Base-by-base conservation (phyloP, 92 coral and sea anemone genomes). In the Siderastrea radians region DNA sequence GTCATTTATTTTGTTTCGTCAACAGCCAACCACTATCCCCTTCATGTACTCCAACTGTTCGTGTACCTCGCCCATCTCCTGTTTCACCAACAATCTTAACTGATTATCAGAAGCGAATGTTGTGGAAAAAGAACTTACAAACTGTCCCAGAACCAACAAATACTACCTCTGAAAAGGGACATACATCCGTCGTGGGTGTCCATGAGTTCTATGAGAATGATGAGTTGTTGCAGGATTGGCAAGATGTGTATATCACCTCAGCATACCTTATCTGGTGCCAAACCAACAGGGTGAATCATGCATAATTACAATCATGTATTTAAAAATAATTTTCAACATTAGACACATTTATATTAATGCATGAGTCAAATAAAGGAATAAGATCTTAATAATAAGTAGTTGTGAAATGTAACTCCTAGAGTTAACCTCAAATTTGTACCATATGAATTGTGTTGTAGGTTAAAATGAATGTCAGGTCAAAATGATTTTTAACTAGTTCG, bases 231-330 rank as follows among this genome's bases (percentile, higher is more conserved):
- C 98, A 90, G 72, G 98, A 94, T 46, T 97, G 99, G 99, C 93
- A 87, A 57, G 99, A 97, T 43, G 93, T 94, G 72, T 97, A 94
- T 68, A 93, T 95, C 46, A 92, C 98, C 5, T 94, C 98, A 2
- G 98, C 99, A 52, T 97, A 97, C 76, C 95, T 97, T 57, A 93
- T 97, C 57, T 97, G 99, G 99, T 97, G 99, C 78, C 99, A 98
- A 65, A 90, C 95, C 7, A 81, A 84, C 74, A 97, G 87, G 95
- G 97, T 91, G 85, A 74, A 44, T 10, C 50, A 53, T 2, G 26
- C 12, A 55, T 7, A 55, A 5, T 55, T 7, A 7, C 61, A 1
- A 55, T 26, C 38, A 26, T 26, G 38, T 26, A 26, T 26, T 26
- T 26, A 26, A 26, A 26, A 26, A 26, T 26, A 26, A 26, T 26